Evolutionary conservation across 2,113 vertebrate species (phyloP), one percentile per base, ranked within the genome.

Genomic region (Nibea coibor): DNA sequence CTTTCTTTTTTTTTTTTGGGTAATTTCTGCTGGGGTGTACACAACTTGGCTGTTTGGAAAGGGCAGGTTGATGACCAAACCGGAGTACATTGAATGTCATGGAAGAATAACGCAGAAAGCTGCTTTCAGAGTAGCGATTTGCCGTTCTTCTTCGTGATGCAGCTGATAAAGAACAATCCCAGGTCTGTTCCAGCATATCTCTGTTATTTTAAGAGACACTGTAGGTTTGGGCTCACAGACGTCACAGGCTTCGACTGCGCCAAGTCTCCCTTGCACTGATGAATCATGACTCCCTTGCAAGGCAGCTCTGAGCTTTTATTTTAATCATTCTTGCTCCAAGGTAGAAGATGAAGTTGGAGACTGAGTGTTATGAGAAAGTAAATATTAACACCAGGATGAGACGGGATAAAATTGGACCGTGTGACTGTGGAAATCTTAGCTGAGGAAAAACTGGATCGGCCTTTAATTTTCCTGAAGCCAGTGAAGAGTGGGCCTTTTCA

Each of bases 21-120:
- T 72, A 3, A 35, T 5, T 35, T 82, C 66, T 73, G 66, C 78
- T 76, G 66, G 70, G 85, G 79, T 83, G 76, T 67, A 77, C 75
- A 80, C 63, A 83, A 72, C 59, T 68, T 31, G 35, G 67, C 82
- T 88, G 72, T 81, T 84, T 79, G 53, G 61, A 58, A 82, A 74
- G 11, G 66, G 59, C 94, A 93, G 95, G 61, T 96, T 96, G 94
- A 96, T 66, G 81, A 87, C 85, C 58, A 71, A 77, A 58, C 73
- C 64, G 16, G 62, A 22, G 22, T 42, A 71, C 54, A 79, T 79
- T 59, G 20, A 85, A 75, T 65, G 61, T 50, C 10, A 28, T 31
- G 48, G 64, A 72, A 31, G 24, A 66, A 54, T 8, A 73, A 48
- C 22, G 10, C 7, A 28, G n/a, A 63, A 74, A 71, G 10, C 7